These are phyloP conservation scores for Leptoteleia sp. DNA, from an alignment of 1,140 invertebrate species.

Conservation along the genomic window DNA sequence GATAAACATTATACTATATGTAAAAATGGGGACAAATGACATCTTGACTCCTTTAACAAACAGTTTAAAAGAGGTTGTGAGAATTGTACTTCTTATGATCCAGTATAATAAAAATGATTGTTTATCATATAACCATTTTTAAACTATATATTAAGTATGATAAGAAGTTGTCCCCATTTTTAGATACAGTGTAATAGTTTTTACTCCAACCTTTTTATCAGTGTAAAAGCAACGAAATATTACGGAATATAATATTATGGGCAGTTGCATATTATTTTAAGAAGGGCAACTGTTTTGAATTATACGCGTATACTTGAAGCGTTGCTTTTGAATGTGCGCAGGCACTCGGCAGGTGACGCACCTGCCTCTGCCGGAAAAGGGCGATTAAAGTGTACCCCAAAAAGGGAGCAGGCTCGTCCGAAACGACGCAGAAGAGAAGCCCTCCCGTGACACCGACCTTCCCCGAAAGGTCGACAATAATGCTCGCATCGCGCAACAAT, in stretches of 20 bases:
- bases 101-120: too few species aligned
- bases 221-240: too few species aligned
- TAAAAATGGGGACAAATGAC: too few species aligned
- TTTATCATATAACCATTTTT: too few species aligned
- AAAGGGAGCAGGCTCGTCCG: slow-evolving; percentile 42
- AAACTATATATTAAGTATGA: too few species aligned
- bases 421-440: slow-evolving; percentile 23
- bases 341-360: slow-evolving; percentile 29
- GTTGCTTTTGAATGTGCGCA: slow-evolving; percentile 25
- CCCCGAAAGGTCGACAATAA: slow-evolving; percentile 18
- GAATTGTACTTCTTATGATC: too few species aligned
- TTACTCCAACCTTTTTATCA: too few species aligned
- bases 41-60: too few species aligned
- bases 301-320: slow-evolving; percentile 39
- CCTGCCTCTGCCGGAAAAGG: slow-evolving; percentile 65
- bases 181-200: too few species aligned
- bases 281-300: slow-evolving; percentile 47
- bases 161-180: too few species aligned
- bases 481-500: slow-evolving; percentile 1
- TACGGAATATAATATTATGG: background rate
- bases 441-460: slow-evolving; percentile 49
- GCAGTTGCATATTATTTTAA: slow-evolving; percentile 19
- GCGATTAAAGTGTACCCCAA: slow-evolving; percentile 65
- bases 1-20: too few species aligned
- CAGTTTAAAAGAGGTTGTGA: too few species aligned